A percentile compares a stretch with the other conserved stretches of the same genome.
Conservation (phyloP, 2,113 vertebrate species). For the Tragelaphus scriptus region DNA sequence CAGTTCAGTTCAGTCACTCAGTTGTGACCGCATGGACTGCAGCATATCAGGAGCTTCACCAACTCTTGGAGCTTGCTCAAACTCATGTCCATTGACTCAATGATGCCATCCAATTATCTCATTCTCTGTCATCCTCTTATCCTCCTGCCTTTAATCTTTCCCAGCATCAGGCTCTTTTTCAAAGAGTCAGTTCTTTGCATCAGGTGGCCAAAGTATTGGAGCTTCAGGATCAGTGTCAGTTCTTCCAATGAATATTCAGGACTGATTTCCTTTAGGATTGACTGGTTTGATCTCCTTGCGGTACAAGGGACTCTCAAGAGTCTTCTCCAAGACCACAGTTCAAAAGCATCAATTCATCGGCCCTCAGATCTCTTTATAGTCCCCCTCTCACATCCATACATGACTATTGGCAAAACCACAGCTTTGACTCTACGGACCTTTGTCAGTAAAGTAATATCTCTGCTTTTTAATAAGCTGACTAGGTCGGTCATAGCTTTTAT, state of each 20-base stretch:
- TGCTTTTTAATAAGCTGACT: background rate
- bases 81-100: background rate
- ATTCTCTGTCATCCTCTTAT: background rate
- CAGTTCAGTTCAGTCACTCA: background rate
- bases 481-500: background rate
- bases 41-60: background rate
- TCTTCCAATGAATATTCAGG: background rate
- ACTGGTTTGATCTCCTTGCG: background rate
- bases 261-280: background rate
- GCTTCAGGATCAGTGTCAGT: background rate
- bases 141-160: background rate
- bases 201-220: background rate
- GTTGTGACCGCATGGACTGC: background rate
- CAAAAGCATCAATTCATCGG: background rate
- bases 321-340: background rate
- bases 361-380: background rate
- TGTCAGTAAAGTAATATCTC: background rate
- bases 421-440: fast-evolving
- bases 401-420: background rate
- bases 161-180: background rate
- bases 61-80: background rate
- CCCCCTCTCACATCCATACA: background rate
- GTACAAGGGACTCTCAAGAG: background rate
- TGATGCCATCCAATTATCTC: background rate
- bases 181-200: background rate